Conservation (phyloP, 2,797 vertebrate genomes). For the Pseudochirops cupreus region DNA sequence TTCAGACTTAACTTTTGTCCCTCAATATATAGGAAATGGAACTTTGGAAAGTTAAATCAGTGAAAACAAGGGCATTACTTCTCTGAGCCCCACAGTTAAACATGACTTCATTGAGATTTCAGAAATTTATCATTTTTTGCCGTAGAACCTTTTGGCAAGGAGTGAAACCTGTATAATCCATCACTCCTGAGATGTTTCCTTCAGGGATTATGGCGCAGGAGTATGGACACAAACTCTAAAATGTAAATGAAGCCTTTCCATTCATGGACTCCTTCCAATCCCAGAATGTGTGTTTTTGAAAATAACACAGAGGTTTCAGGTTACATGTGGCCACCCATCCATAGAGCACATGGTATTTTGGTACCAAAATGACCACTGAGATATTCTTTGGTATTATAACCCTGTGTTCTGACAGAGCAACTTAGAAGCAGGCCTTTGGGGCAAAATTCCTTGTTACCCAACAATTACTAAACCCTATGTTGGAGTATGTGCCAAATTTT, state of each 20-base stretch:
- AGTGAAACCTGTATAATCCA: constrained; percentile 70
- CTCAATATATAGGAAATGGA: constrained; percentile 69
- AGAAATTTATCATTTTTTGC: constrained; percentile 70
- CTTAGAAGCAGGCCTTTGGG: constrained; percentile 37
- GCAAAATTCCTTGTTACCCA: constrained; percentile 48
- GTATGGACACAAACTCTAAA: constrained; percentile 67
- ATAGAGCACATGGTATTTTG: constrained; percentile 58
- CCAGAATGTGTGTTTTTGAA: constrained; percentile 46
- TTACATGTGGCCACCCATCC: constrained; percentile 21
- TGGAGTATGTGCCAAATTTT: constrained; percentile 64
- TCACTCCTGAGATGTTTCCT: constrained; percentile 73
- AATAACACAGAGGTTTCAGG: constrained; percentile 21
- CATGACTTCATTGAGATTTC: constrained; percentile 75
- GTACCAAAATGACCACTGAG: constrained; percentile 53
- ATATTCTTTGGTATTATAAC: constrained; percentile 60
- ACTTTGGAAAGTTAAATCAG: constrained; percentile 61
- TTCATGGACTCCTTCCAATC: constrained; percentile 67
- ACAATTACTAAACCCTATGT: constrained; percentile 33
- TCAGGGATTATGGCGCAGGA: constrained; percentile 60
- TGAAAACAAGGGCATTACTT: constrained; percentile 61
- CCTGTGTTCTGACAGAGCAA: constrained; percentile 54
- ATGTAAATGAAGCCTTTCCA: constrained; percentile 63
- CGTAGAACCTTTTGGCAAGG: constrained; percentile 64
- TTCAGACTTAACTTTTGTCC: constrained; percentile 72
- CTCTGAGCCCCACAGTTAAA: constrained; percentile 46